Evolutionary conservation across 2,888 invertebrate species (phyloP), one percentile per base, ranked within the genome.

Genomic region (Formica aserva): DNA sequence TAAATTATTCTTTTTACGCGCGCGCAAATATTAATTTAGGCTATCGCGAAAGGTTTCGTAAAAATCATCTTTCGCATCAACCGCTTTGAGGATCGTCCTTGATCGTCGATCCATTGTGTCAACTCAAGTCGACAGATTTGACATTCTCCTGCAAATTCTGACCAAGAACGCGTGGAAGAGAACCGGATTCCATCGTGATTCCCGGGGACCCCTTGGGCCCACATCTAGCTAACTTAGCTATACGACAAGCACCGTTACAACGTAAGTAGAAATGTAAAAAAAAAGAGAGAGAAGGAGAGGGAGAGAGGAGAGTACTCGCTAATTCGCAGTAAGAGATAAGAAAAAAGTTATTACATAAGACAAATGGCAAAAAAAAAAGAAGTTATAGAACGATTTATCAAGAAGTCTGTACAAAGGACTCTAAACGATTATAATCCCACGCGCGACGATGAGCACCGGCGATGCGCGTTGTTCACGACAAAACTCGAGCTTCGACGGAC

Each of bases 341-440:
- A 66, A 71, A 63, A 66, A 52, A 80, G 32, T 78, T 78, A 78
- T 32, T 32, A 78, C 35, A 15, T 71, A 26, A 76, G 82, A 35
- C 57, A 78, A 57, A 38, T 38, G 67, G 83, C 67, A 78, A 15
- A 77, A 66, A 76, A 75, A 66, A 76, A 76, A 75, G 57, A 80
- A 65, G 75, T 89, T 85, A 74, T 82, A 55, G 75, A 81, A 84
- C 67, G 87, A 86, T 77, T 83, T 71, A 62, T 76, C 82, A 74
- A 52, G 75, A 90, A 90, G 90, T 87, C 88, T 85, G 66, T 85
- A 82, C 71, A 84, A 89, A 86, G 89, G 90, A 92, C 91, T 92
- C 91, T 92, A 91, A 92, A 92, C 90, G 83, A 86, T 77, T 77
- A 77, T 85, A 81, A 55, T 62, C 60, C 55, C 55, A 72, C 45